Evolutionary conservation across 2,797 vertebrate species (phyloP).

Genomic region (Melanotaenia parkinsoni): DNA sequence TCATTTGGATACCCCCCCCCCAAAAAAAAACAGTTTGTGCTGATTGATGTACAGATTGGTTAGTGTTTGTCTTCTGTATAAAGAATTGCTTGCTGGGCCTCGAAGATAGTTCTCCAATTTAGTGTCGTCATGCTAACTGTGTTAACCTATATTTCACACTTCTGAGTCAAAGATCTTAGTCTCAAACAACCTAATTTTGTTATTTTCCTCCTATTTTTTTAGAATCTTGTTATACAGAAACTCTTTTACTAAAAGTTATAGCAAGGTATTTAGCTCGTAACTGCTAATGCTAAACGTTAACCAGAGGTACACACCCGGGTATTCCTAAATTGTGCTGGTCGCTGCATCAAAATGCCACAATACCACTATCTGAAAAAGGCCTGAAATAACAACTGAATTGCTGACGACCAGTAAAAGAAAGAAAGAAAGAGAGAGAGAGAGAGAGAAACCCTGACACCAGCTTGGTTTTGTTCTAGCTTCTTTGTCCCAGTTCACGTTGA

Average conservation of each 20-base stretch:
- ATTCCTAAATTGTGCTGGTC: not conserved
- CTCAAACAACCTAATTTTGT: not conserved
- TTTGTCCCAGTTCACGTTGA: slow-evolving; percentile 59
- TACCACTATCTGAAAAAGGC: not conserved
- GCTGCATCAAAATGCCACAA: not conserved
- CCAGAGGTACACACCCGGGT: not conserved
- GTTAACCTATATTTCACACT: too few relatives aligned
- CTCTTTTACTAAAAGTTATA: not conserved
- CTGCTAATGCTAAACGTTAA: not conserved
- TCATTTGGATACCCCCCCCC: not conserved
- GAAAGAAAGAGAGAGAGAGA: slow-evolving; percentile 10
- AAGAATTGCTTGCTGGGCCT: too few relatives aligned
- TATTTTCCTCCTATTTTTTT: not conserved
- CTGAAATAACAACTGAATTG: slow-evolving; percentile 43
- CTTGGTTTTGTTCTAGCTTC: slow-evolving; percentile 59
- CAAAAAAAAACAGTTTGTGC: not conserved
- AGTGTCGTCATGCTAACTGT: too few relatives aligned
- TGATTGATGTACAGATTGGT: too few relatives aligned
- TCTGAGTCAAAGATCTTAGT: not conserved
- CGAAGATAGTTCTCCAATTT: too few relatives aligned
- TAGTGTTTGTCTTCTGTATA: too few relatives aligned
- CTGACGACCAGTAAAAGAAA: slow-evolving; percentile 37
- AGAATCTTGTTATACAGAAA: not conserved
- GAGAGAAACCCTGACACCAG: slow-evolving; percentile 29
- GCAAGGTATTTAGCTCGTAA: not conserved